phyloP scores from a whole-genome alignment of 2,797 vertebrate species.

The Schizothorax lantsangensis region DNA sequence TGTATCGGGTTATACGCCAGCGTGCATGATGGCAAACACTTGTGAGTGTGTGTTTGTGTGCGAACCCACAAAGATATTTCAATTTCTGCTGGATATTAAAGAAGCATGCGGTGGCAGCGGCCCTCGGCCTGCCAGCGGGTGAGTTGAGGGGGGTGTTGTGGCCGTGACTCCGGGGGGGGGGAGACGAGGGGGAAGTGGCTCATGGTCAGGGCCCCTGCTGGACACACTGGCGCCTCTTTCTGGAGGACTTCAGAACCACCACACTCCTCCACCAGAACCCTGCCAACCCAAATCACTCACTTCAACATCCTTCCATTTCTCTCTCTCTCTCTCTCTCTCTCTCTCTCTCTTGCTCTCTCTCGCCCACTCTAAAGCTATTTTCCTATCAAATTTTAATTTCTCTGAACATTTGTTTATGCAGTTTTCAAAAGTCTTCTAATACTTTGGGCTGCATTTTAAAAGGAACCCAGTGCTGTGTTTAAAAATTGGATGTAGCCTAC shows the following conservation, averaged over 20 bases:
- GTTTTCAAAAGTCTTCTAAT: constrained; percentile 32
- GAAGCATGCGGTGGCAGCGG: constrained; percentile 81
- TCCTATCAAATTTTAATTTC: constrained; percentile 45
- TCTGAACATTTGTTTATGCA: constrained; percentile 45
- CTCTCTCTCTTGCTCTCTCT: constrained; percentile 51
- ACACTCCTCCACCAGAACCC: constrained; percentile 85
- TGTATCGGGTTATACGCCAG: constrained; percentile 45
- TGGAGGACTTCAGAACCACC: constrained; percentile 92
- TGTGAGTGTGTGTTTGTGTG: constrained; percentile 73
- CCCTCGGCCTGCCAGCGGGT: constrained; percentile 81
- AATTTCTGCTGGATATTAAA: constrained; percentile 90
- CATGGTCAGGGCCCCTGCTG: constrained; percentile 86
- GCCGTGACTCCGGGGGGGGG: constrained; percentile 80
- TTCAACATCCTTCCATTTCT: constrained; percentile 57
- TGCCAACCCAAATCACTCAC: constrained; percentile 83
- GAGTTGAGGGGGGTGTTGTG: constrained; percentile 77
- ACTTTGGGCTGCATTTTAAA: neutral
- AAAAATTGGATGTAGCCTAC: neutral
- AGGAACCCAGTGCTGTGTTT: neutral
- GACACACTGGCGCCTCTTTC: constrained; percentile 90
- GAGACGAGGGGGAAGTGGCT: constrained; percentile 80
- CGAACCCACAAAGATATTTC: constrained; percentile 87
- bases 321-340: constrained; percentile 56
- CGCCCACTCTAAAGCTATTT: constrained; percentile 54
- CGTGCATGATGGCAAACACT: constrained; percentile 59